These are phyloP conservation scores for Helostoma temminkii DNA, from an alignment of 2,797 vertebrate genomes.

Conservation along the genomic window DNA sequence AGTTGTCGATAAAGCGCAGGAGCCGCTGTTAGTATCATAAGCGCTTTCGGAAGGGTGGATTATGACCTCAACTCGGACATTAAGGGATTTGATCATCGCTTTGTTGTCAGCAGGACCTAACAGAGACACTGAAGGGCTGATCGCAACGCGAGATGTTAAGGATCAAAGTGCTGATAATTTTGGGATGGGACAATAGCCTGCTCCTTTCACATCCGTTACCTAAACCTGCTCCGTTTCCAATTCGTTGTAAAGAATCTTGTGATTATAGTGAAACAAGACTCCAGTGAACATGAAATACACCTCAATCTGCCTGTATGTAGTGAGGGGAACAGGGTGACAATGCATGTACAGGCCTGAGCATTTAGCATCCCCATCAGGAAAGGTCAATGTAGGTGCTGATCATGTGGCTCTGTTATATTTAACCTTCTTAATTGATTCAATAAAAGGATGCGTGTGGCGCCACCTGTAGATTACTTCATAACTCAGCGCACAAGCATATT, in stretches of 20 bases:
- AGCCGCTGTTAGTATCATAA: conserved; percentile 61
- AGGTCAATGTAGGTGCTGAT: conserved; percentile 62
- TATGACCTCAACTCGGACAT: conserved; percentile 74
- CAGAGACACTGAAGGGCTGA: conserved; percentile 30
- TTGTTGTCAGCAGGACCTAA: conserved; percentile 44
- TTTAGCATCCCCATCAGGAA: conserved; percentile 69
- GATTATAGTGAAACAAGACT: neutral
- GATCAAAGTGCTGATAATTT: conserved; percentile 59
- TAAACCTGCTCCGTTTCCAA: conserved; percentile 18
- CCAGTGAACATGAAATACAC: conserved; percentile 22
- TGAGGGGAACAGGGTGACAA: conserved; percentile 50
- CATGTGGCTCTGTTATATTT: conserved; percentile 72
- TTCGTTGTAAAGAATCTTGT: conserved; percentile 29
- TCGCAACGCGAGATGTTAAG: conserved; percentile 50
- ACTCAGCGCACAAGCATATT: conserved; percentile 69
- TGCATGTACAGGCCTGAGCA: conserved; percentile 60
- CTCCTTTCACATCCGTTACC: conserved; percentile 7
- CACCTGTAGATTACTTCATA: conserved; percentile 81
- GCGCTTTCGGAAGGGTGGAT: conserved; percentile 83
- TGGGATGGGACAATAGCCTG: conserved; percentile 32
- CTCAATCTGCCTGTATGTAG: conserved; percentile 31
- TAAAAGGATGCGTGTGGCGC: conserved; percentile 76
- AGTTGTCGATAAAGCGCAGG: conserved; percentile 46
- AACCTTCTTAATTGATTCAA: conserved; percentile 79
- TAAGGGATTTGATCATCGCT: conserved; percentile 70